Base-by-base conservation (phyloP, 2,888 invertebrate species). In the Hydropsyche betteni region DNA sequence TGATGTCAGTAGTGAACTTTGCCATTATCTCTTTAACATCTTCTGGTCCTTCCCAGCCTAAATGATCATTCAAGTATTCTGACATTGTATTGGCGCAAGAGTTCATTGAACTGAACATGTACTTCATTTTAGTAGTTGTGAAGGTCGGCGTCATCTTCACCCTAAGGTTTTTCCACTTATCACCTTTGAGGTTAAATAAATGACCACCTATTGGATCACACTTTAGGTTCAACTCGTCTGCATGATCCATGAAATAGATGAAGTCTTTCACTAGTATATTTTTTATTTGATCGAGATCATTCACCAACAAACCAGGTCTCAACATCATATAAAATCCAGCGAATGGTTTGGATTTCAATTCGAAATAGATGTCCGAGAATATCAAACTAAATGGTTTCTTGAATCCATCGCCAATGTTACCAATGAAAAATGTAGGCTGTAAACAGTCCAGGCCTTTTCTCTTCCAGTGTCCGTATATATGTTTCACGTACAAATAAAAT, bases 261-360 rank as follows among this genome's bases (percentile, higher is more conserved):
- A 85, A 85, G 68, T 85, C 91, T 80, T 86, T 88, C 68, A 88
- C 87, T 80, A 92, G 81, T 34, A 92, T 85, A 74, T 87, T 85
- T 79, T 90, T 90, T 1, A 89, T 88, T 77, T 92, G 81, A n/a
- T 89, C 88, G 10, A 90, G 88, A 83, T 92, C 91, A 75, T 91
- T 84, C 5, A 92, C 84, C 38, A 91, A 82, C 50, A 92, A 82
- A 14, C 89, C 88, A 1, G 91, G 91, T 55, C 88, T 85, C 76
- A 88, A 86, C 78, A 91, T 88, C 76, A 90, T 87, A 81, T 91
- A 92, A 81, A 92, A 84, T 0, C 92, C 92, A 7, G 90, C 82
- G 61, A 84, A 87, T 5, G 86, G 86, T 76, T 86, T 82, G 80
- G 85, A 82, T 14, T 69, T 74, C n/a, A n/a, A n/a, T 36, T 74